Base-by-base conservation (phyloP, 2,888 invertebrate species). In the Lissonota sp. region DNA sequence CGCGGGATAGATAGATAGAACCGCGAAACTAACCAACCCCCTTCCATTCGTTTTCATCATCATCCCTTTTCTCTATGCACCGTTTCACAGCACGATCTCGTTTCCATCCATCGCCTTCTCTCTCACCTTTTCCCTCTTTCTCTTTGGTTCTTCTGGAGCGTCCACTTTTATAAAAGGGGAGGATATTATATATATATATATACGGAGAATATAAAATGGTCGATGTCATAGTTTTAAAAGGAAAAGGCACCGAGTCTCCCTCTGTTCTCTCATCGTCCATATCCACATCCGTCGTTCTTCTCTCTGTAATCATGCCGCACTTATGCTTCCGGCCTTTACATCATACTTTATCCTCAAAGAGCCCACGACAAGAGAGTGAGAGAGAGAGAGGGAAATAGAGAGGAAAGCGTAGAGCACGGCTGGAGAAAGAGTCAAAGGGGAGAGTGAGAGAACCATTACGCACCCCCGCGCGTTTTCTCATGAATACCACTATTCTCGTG, bases 291-390 rank as follows among this genome's bases (percentile, higher is more conserved):
- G 64, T 74, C 64, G 69, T 79, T 57, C 53, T 58, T 3, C 57
- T 83, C 86, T 85, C 85, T 86, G 84, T 87, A 87, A 87, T 87
- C 86, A 86, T 83, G 83, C 80, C 75, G 83, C 84, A 84, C 83
- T 85, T 85, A 84, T 83, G 86, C 84, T 85, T 87, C 84, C 84
- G 80, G 75, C 84, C 87, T 86, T 87, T 86, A 74, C 84, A 83
- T 84, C 84, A 82, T 80, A 83, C 83, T 85, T 80, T 80, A 79
- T 84, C 84, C 82, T 84, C 82, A 82, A 83, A 84, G 81, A 74
- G 80, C 57, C 49, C 42, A 64, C 49, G 60, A 46, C 16, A 39
- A n/a, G 76, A 69, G 63, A 60, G 49, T 44, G 69, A 62, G 26
- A 44, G 69, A 58, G 55, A 80, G 66, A 58, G 66, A 39, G 49